Conservation (phyloP, 1,140 invertebrate species). For the Venturia canescens region DNA sequence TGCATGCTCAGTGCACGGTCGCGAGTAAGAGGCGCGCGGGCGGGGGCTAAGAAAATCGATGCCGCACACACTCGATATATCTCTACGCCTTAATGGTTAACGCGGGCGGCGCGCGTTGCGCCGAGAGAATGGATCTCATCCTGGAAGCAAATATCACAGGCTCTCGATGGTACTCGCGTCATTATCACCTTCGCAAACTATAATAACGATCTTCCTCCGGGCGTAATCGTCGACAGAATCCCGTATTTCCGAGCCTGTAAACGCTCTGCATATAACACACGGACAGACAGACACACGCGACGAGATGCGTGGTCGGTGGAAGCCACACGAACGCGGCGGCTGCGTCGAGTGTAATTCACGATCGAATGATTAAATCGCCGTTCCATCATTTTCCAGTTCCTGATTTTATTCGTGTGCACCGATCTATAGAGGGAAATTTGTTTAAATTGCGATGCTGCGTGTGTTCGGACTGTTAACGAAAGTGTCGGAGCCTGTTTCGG, state of each 20-base stretch:
- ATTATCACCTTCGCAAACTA: conserved; percentile 27
- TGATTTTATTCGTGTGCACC: conserved; percentile 7
- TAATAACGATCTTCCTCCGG: conserved; percentile 31
- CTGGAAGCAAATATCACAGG: conserved; percentile 1
- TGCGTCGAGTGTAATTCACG: conserved; percentile 10
- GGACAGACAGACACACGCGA: background rate
- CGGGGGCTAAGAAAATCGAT: conserved; percentile 29
- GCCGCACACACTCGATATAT: conserved; percentile 32
- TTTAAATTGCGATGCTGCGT: background rate
- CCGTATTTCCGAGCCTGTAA: conserved; percentile 17
- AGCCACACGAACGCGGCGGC: background rate
- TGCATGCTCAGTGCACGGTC: background rate
- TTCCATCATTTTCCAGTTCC: conserved; percentile 36
- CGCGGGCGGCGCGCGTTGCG: conserved; percentile 25
- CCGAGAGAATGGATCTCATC: conserved; percentile 21
- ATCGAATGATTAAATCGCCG: conserved; percentile 37
- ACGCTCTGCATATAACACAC: background rate
- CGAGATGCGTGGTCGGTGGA: too few species aligned
- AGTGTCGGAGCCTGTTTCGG: too few species aligned
- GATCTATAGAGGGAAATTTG: conserved; percentile 6
- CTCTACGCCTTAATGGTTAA: background rate
- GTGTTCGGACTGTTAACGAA: background rate
- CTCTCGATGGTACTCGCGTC: background rate
- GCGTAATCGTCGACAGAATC: conserved; percentile 3
- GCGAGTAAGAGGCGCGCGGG: too few species aligned